Evolutionary conservation across 2,113 vertebrate species (phyloP).

Genomic region (Mormyrus lacerda): DNA sequence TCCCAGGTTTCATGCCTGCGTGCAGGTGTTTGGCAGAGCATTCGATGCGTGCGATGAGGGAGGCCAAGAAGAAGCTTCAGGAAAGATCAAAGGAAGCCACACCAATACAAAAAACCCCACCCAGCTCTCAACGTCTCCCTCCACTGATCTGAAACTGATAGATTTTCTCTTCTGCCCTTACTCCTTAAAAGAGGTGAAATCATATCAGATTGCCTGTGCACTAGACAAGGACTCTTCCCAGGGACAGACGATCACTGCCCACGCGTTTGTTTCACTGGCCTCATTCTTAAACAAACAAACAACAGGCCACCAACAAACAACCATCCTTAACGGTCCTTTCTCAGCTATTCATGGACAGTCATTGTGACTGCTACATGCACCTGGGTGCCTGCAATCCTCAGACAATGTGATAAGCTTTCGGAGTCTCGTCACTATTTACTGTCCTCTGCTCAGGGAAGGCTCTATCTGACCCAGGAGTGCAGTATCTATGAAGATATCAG

Average conservation of each 20-base stretch:
- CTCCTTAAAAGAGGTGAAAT: constrained; percentile 40
- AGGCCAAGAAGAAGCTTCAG: constrained; percentile 40
- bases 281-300: not conserved
- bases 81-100: constrained; percentile 54
- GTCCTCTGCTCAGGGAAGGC: not conserved
- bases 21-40: constrained; percentile 61
- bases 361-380: not conserved
- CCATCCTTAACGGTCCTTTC: not conserved
- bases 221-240: not conserved
- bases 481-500: not conserved
- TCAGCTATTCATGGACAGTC: not conserved
- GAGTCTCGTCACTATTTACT: not conserved
- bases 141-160: constrained; percentile 57
- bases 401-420: not conserved
- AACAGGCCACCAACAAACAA: not conserved
- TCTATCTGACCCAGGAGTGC: not conserved
- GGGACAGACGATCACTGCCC: not conserved
- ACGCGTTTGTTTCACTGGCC: not conserved
- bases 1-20: constrained; percentile 54
- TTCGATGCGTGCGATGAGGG: constrained; percentile 21
- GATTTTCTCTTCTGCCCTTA: constrained; percentile 52
- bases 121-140: constrained; percentile 23
- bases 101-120: constrained; percentile 29
- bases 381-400: not conserved
- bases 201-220: constrained; percentile 40